phyloP scores from a whole-genome alignment of 1,140 invertebrate species.

The Caenorhabditis brenneri region DNA sequence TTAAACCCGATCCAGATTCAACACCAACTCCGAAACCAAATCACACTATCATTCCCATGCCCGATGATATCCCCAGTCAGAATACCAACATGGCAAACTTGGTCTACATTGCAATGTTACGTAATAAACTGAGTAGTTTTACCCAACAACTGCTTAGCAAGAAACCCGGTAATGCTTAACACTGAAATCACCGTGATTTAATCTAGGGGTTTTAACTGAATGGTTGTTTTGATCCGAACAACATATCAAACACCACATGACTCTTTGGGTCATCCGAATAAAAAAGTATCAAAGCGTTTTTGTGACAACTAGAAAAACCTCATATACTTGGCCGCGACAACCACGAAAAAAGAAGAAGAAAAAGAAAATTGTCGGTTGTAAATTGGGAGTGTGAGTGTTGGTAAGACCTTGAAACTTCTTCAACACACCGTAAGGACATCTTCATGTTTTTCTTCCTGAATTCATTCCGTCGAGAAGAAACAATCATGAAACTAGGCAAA shows the following conservation, averaged over 20 bases:
- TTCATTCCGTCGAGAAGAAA: neutral
- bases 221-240: no score
- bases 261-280: neutral
- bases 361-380: neutral
- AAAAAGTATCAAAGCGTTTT: conserved; percentile 28
- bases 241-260: neutral
- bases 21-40: no score
- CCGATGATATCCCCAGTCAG: neutral
- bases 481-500: neutral
- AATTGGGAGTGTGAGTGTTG: conserved; percentile 4
- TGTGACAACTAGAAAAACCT: conserved; percentile 39
- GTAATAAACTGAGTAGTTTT: neutral
- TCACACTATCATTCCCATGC: neutral
- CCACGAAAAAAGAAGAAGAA: no score
- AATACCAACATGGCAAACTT: neutral
- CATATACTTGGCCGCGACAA: conserved; percentile 13
- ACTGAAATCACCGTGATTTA: neutral
- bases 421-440: conserved; percentile 3
- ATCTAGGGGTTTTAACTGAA: neutral
- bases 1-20: neutral
- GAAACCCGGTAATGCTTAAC: neutral
- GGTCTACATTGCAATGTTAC: neutral
- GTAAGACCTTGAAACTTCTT: neutral
- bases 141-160: neutral
- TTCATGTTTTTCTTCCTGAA: neutral